phyloP scores from a whole-genome alignment of 2,888 invertebrate genomes.

The Orchesella flavescens region DNA sequence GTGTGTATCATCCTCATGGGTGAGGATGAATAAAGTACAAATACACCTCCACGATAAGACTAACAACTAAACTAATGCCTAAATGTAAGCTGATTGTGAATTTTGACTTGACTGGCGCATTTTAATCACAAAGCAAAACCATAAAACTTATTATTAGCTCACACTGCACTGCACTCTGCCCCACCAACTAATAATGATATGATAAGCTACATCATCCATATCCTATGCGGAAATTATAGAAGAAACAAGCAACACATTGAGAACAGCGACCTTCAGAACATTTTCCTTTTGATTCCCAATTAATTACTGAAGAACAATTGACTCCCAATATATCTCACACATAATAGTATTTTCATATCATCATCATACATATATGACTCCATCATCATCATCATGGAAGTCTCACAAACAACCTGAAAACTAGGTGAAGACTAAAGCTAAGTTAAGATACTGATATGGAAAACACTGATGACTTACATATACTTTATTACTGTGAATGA shows the following conservation, averaged over 20 bases:
- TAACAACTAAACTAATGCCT: too few relatives aligned
- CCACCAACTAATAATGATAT: not conserved
- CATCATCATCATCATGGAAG: not conserved
- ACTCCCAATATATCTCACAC: not conserved
- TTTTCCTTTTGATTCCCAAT: conserved; percentile 39
- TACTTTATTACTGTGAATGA: not conserved
- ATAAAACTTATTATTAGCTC: conserved; percentile 7
- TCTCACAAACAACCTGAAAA: not conserved
- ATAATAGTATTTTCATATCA: too few relatives aligned
- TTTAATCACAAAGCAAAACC: conserved; percentile 4
- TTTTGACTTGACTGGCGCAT: too few relatives aligned
- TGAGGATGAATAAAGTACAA: too few relatives aligned
- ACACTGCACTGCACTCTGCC: not conserved
- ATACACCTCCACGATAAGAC: too few relatives aligned
- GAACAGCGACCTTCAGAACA: conserved; percentile 40
- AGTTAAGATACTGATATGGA: not conserved
- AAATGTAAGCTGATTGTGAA: too few relatives aligned
- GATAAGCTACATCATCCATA: not conserved
- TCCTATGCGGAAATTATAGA: not conserved
- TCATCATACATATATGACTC: not conserved
- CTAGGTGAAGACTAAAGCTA: not conserved
- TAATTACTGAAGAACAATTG: conserved; percentile 35
- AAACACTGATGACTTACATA: not conserved
- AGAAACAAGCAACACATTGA: conserved; percentile 9
- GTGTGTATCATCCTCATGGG: too few relatives aligned